phyloP scores from a whole-genome alignment of 2,113 vertebrate genomes.

The Dermatemys mawii region DNA sequence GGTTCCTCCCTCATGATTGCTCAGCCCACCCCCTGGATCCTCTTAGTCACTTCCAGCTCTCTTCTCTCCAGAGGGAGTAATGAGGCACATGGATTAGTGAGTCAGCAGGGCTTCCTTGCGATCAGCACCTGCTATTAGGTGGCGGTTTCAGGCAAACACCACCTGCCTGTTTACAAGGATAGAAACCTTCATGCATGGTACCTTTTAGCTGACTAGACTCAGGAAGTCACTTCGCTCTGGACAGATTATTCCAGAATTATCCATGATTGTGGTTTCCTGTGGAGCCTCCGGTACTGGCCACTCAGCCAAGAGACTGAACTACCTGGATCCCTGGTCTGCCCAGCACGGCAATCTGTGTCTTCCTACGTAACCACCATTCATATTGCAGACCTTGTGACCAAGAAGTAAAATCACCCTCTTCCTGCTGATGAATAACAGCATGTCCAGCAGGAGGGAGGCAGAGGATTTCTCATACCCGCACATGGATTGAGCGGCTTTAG shows the following conservation, averaged over 20 bases:
- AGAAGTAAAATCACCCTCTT: not conserved
- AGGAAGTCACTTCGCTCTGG: not conserved
- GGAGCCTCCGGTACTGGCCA: not conserved
- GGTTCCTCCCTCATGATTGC: not conserved
- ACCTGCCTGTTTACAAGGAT: not conserved
- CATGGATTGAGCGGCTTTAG: not conserved
- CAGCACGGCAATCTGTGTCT: not conserved
- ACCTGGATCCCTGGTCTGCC: too few species aligned
- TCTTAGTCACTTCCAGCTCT: not conserved
- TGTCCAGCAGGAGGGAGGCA: not conserved
- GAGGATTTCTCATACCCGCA: not conserved
- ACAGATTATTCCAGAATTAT: not conserved
- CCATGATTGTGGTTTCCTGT: not conserved
- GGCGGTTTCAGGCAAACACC: not conserved
- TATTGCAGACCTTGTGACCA: not conserved
- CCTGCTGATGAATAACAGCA: too few species aligned
- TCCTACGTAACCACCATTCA: not conserved
- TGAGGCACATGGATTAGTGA: not conserved
- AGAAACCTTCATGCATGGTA: not conserved
- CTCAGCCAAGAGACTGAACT: not conserved
- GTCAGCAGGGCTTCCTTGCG: too few species aligned
- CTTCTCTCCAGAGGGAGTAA: not conserved
- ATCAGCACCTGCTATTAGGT: not conserved
- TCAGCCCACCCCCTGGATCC: not conserved
- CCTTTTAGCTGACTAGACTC: not conserved